Evolutionary conservation across 2,888 invertebrate genomes (phyloP), one percentile per base, ranked within the genome.

Genomic region (Mesoligia furuncula): DNA sequence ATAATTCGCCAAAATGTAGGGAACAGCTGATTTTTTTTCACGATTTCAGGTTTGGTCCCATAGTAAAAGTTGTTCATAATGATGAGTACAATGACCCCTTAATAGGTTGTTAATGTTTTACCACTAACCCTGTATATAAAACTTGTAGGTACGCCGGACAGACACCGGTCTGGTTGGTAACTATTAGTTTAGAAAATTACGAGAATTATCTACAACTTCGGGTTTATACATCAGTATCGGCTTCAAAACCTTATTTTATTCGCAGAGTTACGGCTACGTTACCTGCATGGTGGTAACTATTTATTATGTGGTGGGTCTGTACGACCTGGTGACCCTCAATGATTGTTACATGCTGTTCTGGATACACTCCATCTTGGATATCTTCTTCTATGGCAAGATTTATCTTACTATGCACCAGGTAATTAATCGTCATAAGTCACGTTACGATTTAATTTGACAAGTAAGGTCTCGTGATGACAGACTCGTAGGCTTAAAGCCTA

Each of bases 331-430:
- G 0, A 96, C 96, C 0, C 83, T 96, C 9, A 96, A 96, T 80
- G 91, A 95, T 79, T 96, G 96, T 77, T 81, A 64, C 61, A 3
- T 90, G 0, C 81, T 96, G 66, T 93, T 92, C 76, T 96, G 96
- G 96, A n/a, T 94, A 17, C 91, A 95, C 66, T 85, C 93, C 0
- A 6, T 93, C 0, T 92, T 94, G 45, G 96, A 96, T 75, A 89
- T 95, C n/a, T 95, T 88, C 85, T 96, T 96, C 84, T 95, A 94
- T 59, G 5, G 90, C 5, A 94, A 93, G 84, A 87, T 92, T 15
- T 95, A 92, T 79, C 80, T 95, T 5, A 90, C 88, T 51, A 93
- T 96, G 89, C 96, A 96, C 89, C 93, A 95, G 94, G 96, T 96
- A 88, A 59, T 36, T 36, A n/a, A n/a, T n/a, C n/a, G 17, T 59